Evolutionary conservation across 2,113 vertebrate species (phyloP), one percentile per base, ranked within the genome.

Genomic region (Calypte anna): DNA sequence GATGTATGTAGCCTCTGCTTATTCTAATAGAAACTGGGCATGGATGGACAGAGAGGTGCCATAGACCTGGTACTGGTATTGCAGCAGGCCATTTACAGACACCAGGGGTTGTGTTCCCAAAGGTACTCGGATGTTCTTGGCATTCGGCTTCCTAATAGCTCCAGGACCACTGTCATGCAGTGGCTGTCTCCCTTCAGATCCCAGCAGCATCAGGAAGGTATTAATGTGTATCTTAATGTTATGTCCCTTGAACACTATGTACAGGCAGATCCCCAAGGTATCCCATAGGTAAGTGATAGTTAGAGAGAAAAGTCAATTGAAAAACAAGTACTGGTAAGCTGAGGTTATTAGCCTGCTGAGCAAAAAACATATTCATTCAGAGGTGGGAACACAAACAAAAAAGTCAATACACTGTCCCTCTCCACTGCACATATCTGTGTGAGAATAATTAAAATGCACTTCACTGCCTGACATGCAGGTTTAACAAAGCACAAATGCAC

Each of bases 331-430:
- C 31, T 2, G 3, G 50, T 15, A 84, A 31, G 4, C 27, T 87
- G 69, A 91, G 59, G 30, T 93, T 86, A 74, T 51, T 10, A 74
- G 23, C 25, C 43, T 74, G 67, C 36, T 63, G 20, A 72, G 20
- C 2, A 2, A 66, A 92, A 78, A 61, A 25, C 75, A 31, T 84
- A 48, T 79, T 72, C 36, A 73, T 89, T 87, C 27, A 73, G 63
- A 93, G 28, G 66, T 31, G 59, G 46, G 69, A 89, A 93, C 89
- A 93, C 36, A 48, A 81, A 44, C n/a, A 79, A 62, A 73, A 91
- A 94, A 82, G 74, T 82, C 31, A 7, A 66, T 84, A 76, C 13
- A 2, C 10, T 7, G 5, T 66, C n/a, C 66, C 30, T 92, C 59
- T 82, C 5, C 43, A 59, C 63, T 70, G 33, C 51, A 67, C 12